These are phyloP conservation scores for Protonemura montana DNA, from an alignment of 2,888 invertebrate species.

Conservation along the genomic window DNA sequence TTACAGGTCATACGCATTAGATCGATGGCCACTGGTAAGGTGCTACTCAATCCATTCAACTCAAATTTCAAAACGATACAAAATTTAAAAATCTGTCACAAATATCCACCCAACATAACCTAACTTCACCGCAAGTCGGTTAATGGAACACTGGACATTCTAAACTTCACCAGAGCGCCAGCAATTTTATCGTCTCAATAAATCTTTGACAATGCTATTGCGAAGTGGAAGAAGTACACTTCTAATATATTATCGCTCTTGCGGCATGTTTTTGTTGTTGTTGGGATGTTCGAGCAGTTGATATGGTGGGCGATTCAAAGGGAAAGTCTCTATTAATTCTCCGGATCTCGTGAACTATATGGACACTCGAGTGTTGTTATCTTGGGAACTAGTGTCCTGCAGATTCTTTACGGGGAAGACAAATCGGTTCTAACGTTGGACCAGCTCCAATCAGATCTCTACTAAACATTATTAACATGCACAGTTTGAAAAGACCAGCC, in stretches of 20 bases:
- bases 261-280: conserved; percentile 5
- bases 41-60: too few relatives aligned
- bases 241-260: background rate
- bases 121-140: background rate
- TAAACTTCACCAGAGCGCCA: background rate
- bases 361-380: background rate
- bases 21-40: too few relatives aligned
- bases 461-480: background rate
- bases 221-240: background rate
- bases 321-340: background rate
- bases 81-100: too few relatives aligned
- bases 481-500: background rate
- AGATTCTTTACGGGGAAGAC: background rate
- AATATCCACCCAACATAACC: too few relatives aligned
- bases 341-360: background rate
- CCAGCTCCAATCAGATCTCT: background rate
- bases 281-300: background rate
- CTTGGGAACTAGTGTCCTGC: background rate
- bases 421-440: background rate
- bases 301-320: background rate
- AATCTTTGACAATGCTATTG: background rate
- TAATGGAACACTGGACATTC: background rate
- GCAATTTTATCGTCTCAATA: background rate
- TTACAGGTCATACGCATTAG: too few relatives aligned
- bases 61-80: too few relatives aligned